Evolutionary conservation across 2,113 vertebrate species (phyloP).

Genomic region (Poeciliopsis occidentalis): DNA sequence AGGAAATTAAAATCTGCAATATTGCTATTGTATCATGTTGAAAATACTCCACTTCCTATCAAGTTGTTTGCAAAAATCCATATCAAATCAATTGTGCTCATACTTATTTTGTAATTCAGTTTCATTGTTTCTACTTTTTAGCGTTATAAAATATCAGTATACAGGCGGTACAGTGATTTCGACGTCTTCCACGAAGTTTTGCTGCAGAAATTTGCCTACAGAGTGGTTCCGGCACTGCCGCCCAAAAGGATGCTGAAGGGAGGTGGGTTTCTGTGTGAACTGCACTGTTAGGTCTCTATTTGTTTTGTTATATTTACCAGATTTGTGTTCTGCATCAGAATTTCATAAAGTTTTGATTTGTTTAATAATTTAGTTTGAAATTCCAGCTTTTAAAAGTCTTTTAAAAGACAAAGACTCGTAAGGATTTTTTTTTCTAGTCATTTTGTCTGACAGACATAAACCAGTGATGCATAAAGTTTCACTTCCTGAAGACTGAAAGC

Average conservation of each 20-base stretch:
- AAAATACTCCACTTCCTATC: no score
- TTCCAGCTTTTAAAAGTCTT: neutral
- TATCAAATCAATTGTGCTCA: neutral
- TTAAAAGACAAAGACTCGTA: conserved; percentile 5
- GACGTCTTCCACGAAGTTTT: conserved; percentile 95
- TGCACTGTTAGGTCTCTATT: neutral
- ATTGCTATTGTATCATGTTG: neutral
- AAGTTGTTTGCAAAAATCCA: no score
- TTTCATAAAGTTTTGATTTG: neutral
- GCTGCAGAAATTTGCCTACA: conserved; percentile 92
- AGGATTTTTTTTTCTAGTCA: neutral
- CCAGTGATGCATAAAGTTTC: conserved; percentile 38
- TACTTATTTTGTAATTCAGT: neutral
- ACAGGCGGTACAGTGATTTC: conserved; percentile 93
- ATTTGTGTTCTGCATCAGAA: neutral
- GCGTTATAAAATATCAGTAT: conserved; percentile 90
- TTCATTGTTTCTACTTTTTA: conserved; percentile 46
- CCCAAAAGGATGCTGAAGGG: conserved; percentile 94
- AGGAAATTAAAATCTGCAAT: conserved; percentile 21
- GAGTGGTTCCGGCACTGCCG: conserved; percentile 92
- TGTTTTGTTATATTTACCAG: neutral
- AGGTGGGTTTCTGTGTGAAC: conserved; percentile 77
- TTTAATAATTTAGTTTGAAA: neutral
- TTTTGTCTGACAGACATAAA: conserved; percentile 12
- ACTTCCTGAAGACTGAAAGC: conserved; percentile 24